A percentile compares a stretch with the other conserved stretches of the same genome.
phyloP scores from a whole-genome alignment of 1,140 invertebrate species.

The Maconellicoccus hirsutus region DNA sequence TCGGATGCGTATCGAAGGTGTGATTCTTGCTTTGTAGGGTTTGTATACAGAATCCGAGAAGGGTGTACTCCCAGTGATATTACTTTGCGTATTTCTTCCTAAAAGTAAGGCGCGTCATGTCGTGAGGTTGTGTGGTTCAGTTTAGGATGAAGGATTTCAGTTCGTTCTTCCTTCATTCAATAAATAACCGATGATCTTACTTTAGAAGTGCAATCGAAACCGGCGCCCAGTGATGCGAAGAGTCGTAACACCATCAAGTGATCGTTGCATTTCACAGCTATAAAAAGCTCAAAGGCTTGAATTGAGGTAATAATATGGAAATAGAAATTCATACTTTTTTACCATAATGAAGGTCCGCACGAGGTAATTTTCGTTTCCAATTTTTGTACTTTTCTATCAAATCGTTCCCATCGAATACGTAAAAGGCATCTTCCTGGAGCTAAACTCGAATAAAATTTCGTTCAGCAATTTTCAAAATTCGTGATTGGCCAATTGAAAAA shows the following conservation, averaged over 20 bases:
- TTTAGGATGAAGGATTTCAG: too few relatives aligned
- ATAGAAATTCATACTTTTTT: constrained; percentile 31
- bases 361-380: constrained; percentile 75
- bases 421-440: constrained; percentile 62
- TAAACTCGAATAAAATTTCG: too few relatives aligned
- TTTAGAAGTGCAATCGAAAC: constrained; percentile 96
- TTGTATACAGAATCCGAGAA: constrained; percentile 88
- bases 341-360: constrained; percentile 90
- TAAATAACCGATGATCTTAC: too few relatives aligned
- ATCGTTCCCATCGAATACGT: constrained; percentile 80
- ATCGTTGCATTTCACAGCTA: constrained; percentile 96
- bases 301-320: constrained; percentile 27
- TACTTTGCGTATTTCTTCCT: constrained; percentile 80
- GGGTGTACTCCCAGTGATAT: constrained; percentile 64
- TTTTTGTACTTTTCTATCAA: constrained; percentile 71
- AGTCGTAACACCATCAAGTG: constrained; percentile 66
- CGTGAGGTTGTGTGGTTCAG: too few relatives aligned
- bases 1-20: constrained; percentile 78
- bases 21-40: constrained; percentile 88
- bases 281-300: too few relatives aligned
- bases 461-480: too few relatives aligned
- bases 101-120: too few relatives aligned
- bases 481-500: too few relatives aligned
- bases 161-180: too few relatives aligned
- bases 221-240: constrained; percentile 70